Conservation (phyloP, 2,113 vertebrate genomes). For the Tapirus terrestris region DNA sequence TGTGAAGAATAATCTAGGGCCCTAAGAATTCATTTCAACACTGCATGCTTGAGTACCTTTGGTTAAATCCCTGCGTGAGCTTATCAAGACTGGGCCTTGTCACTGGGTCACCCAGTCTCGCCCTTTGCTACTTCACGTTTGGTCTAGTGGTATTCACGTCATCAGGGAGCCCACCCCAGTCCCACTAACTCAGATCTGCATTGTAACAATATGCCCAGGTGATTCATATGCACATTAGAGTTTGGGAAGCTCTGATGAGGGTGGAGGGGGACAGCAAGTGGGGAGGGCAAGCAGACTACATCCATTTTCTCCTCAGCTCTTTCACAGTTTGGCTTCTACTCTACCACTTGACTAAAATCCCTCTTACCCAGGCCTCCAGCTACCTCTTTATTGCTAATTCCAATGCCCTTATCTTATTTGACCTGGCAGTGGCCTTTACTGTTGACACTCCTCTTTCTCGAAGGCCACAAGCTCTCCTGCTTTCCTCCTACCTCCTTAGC, state of each 20-base stretch:
- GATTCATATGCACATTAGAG: not conserved
- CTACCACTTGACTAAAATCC: not conserved
- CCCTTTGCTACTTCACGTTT: not conserved
- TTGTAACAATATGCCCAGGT: too few species aligned
- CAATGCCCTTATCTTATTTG: not conserved
- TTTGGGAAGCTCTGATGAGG: not conserved
- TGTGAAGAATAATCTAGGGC: not conserved
- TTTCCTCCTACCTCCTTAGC: not conserved
- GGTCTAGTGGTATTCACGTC: not conserved
- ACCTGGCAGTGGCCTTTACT: not conserved
- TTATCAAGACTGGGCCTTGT: not conserved
- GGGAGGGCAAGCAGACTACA: not conserved
- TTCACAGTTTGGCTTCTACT: not conserved
- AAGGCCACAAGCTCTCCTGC: not conserved
- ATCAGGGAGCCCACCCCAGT: not conserved
- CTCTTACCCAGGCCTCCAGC: not conserved
- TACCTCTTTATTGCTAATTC: not conserved
- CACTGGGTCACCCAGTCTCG: not conserved
- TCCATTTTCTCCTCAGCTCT: not conserved
- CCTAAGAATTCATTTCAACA: not conserved
- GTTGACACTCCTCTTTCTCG: not conserved
- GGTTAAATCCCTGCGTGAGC: not conserved
- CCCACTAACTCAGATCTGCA: not conserved
- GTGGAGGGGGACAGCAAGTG: not conserved
- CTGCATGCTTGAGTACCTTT: not conserved